phyloP scores from a whole-genome alignment of 2,888 invertebrate genomes.

The Ceriagrion tenellum region DNA sequence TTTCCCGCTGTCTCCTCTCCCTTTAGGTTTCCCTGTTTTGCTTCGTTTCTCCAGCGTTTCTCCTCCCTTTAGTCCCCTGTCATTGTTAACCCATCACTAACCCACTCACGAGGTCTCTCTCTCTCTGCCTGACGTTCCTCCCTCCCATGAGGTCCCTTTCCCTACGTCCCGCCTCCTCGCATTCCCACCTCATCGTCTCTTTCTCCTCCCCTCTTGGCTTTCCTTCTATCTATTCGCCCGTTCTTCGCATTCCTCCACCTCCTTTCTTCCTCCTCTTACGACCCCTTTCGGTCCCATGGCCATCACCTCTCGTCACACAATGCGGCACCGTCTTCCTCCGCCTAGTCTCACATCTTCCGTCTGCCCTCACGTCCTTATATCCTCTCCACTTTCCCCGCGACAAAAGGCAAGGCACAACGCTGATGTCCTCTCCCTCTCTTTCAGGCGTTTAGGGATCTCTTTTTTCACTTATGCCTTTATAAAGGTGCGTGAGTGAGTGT shows the following conservation, averaged over 20 bases:
- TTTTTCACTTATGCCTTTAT: too few species aligned
- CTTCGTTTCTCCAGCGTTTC: neutral
- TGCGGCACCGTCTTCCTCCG: neutral
- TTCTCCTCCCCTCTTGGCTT: too few species aligned
- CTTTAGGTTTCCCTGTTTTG: neutral
- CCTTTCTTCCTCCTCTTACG: too few species aligned
- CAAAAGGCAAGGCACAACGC: neutral
- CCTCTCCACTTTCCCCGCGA: neutral
- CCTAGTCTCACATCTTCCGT: neutral
- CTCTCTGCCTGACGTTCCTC: neutral
- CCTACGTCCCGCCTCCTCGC: neutral
- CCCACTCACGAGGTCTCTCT: neutral
- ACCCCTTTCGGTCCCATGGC: neutral
- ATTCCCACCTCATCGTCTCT: neutral
- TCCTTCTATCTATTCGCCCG: neutral
- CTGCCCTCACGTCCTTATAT: neutral
- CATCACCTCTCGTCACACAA: neutral
- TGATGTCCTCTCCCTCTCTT: too few species aligned
- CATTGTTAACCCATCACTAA: slow-evolving; percentile 32
- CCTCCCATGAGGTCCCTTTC: neutral
- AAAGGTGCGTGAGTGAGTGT: too few species aligned
- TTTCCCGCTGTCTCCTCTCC: neutral
- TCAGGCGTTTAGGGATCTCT: neutral
- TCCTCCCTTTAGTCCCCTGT: neutral
- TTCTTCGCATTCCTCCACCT: neutral